phyloP scores from a whole-genome alignment of 1,140 invertebrate species.

The Euura lappo region DNA sequence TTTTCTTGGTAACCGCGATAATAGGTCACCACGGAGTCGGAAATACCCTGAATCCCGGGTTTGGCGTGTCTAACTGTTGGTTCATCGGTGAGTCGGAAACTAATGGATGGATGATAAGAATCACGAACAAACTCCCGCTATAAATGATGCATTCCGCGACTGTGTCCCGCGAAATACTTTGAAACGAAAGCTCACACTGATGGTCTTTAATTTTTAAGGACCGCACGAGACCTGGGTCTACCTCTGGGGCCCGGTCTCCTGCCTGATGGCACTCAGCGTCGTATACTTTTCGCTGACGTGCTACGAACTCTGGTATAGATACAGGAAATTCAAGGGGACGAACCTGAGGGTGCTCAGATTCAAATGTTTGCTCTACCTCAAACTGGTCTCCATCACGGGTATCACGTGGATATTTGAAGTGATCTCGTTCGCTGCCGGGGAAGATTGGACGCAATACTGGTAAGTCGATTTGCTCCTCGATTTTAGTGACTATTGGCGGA shows the following conservation, averaged over 20 bases:
- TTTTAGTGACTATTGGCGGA: background rate
- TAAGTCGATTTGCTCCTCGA: slow-evolving; percentile 19
- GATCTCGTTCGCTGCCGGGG: slow-evolving; percentile 51
- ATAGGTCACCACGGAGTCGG: slow-evolving; percentile 61
- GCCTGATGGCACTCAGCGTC: slow-evolving; percentile 64
- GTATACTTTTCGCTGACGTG: slow-evolving; percentile 65
- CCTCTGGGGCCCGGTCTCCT: slow-evolving; percentile 69
- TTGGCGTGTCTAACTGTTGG: slow-evolving; percentile 67
- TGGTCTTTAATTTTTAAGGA: slow-evolving; percentile 51
- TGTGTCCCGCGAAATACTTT: background rate
- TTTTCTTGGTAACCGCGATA: slow-evolving; percentile 61
- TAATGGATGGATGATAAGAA: background rate
- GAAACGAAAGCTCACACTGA: background rate
- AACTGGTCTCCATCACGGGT: slow-evolving; percentile 75
- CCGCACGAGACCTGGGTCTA: slow-evolving; percentile 64
- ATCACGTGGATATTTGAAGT: slow-evolving; percentile 76
- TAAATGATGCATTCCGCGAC: slow-evolving; percentile 9
- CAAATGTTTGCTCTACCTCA: slow-evolving; percentile 69
- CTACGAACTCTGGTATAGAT: slow-evolving; percentile 61
- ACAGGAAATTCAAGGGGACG: slow-evolving; percentile 57
- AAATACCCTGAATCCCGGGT: slow-evolving; percentile 63
- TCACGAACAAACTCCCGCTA: background rate
- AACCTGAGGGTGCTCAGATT: slow-evolving; percentile 64
- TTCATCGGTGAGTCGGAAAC: slow-evolving; percentile 60
- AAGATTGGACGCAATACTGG: slow-evolving; percentile 34